Percentiles rank a stretch among this genome's conserved stretches.
Conservation (phyloP, 1,140 invertebrate species). For the Gerris buenoi region DNA sequence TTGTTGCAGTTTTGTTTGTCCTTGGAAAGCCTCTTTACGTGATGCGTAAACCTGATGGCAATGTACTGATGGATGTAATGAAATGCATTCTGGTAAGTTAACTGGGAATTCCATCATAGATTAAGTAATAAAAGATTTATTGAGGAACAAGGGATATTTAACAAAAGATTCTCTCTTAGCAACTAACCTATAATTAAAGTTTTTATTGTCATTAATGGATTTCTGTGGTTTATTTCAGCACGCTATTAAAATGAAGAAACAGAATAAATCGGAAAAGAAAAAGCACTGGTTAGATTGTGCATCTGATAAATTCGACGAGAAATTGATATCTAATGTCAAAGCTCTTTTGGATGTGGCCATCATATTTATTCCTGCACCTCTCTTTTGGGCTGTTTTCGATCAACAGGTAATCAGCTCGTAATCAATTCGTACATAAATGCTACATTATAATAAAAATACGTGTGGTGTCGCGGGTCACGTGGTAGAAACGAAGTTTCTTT, state of each 20-base stretch:
- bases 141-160: too few species aligned
- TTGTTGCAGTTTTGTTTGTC: not conserved
- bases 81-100: not conserved
- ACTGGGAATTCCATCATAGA: too few species aligned
- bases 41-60: not conserved
- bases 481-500: too few species aligned
- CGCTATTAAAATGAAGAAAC: constrained; percentile 8
- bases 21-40: not conserved
- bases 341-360: not conserved
- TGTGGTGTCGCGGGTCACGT: too few species aligned
- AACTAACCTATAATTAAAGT: not conserved
- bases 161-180: not conserved
- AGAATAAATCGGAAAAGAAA: constrained; percentile 20
- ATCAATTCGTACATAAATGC: too few species aligned
- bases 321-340: constrained; percentile 63
- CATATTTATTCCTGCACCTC: not conserved
- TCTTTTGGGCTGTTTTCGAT: constrained; percentile 1
- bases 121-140: not conserved
- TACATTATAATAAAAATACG: too few species aligned
- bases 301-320: constrained; percentile 44
- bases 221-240: constrained; percentile 1
- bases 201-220: not conserved
- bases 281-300: constrained; percentile 67
- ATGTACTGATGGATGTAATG: not conserved
- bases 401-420: too few species aligned